A percentile compares a stretch with the other conserved stretches of the same genome.
phyloP scores from a whole-genome alignment of 2,888 invertebrate species.

The Corbicula japonica region DNA sequence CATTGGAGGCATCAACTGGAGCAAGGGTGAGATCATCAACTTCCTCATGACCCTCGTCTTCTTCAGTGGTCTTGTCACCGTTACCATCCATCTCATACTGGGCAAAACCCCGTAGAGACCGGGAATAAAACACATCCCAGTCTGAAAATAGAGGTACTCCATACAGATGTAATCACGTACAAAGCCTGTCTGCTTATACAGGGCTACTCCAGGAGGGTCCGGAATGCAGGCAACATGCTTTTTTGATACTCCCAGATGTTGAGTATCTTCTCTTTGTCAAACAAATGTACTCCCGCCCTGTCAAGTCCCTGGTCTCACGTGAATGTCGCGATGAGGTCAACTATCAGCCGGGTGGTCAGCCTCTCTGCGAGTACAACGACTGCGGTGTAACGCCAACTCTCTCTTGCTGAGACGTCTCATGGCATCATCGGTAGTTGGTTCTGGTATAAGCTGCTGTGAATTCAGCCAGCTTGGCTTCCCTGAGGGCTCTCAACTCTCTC shows the following conservation, averaged over 20 bases:
- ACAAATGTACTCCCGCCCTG: constrained; percentile 52
- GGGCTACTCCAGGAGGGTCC: constrained; percentile 49
- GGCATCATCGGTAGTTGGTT: constrained; percentile 6
- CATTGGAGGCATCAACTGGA: constrained; percentile 16
- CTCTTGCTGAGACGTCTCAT: constrained; percentile 13
- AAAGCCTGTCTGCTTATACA: constrained; percentile 59
- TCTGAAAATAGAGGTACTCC: constrained; percentile 64
- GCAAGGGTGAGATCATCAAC: constrained; percentile 37
- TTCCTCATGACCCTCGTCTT: constrained; percentile 60
- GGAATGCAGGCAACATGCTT: constrained; percentile 63
- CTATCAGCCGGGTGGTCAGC: constrained; percentile 39
- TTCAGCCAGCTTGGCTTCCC: constrained; percentile 37
- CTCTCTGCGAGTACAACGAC: constrained; percentile 50
- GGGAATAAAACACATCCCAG: constrained; percentile 23
- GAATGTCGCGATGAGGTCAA: constrained; percentile 49
- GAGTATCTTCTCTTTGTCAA: constrained; percentile 38
- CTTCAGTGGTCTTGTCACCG: constrained; percentile 6
- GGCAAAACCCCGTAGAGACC: constrained; percentile 9
- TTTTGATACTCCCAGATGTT: constrained; percentile 49
- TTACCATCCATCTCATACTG: not conserved
- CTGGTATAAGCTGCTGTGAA: constrained; percentile 12
- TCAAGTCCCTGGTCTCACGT: constrained; percentile 50
- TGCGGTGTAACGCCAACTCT: constrained; percentile 57
- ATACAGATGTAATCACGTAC: constrained; percentile 64
- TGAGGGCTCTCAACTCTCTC: constrained; percentile 46